phyloP scores from a whole-genome alignment of 2,113 vertebrate species.

The Agapornis roseicollis region DNA sequence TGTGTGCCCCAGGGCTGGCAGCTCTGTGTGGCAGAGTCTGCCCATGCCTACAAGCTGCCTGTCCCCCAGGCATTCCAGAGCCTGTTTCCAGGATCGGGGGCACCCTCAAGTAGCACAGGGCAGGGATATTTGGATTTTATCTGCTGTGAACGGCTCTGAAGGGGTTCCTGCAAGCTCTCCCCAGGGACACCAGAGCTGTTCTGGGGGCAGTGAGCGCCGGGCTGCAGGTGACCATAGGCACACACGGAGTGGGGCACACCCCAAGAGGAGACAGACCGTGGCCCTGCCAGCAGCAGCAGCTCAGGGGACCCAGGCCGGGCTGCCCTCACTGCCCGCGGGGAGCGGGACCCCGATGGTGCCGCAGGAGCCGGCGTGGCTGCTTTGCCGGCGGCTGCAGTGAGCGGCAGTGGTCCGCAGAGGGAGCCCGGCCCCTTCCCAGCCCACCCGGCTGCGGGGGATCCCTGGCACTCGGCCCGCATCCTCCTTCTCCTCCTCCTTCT shows the following conservation, averaged over 20 bases:
- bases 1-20: not conserved
- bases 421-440: slow-evolving; percentile 4
- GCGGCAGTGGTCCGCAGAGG: slow-evolving; percentile 3
- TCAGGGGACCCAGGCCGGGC: not conserved
- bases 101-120: not conserved
- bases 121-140: not conserved
- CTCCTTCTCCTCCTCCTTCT: not conserved
- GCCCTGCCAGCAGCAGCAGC: not conserved
- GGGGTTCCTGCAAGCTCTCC: not conserved
- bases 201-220: not conserved
- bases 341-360: not conserved
- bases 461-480: not conserved
- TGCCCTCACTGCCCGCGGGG: not conserved
- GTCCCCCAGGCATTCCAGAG: not conserved
- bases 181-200: fast-evolving
- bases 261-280: not conserved
- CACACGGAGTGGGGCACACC: not conserved
- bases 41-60: not conserved
- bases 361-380: not conserved
- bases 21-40: not conserved
- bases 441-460: not conserved
- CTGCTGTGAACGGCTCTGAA: not conserved
- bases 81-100: not conserved
- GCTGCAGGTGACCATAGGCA: not conserved
- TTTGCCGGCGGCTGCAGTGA: slow-evolving; percentile 8